Evolutionary conservation across 2,797 vertebrate genomes (phyloP).

Genomic region (Enteromius paludinosus): DNA sequence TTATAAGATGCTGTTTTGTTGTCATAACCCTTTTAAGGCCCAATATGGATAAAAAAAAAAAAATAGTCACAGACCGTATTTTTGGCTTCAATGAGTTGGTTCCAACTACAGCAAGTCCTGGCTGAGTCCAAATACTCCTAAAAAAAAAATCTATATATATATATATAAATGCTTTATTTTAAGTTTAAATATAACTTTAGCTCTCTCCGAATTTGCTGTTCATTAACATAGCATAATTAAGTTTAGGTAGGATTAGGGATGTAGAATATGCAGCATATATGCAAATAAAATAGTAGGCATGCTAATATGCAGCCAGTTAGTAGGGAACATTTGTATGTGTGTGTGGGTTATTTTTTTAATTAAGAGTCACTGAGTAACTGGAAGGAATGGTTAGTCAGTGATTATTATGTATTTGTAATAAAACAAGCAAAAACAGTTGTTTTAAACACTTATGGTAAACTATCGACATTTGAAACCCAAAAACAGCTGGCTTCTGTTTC

Average conservation of each 20-base stretch:
- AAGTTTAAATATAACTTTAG: too few species aligned
- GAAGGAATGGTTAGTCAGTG: neutral
- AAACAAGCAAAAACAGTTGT: neutral
- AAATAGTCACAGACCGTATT: neutral
- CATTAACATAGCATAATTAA: too few species aligned
- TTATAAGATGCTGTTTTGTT: neutral
- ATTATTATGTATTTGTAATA: neutral
- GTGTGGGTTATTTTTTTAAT: neutral
- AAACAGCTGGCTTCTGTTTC: neutral
- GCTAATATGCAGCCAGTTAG: too few species aligned
- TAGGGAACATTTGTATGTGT: too few species aligned
- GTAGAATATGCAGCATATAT: too few species aligned
- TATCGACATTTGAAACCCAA: neutral
- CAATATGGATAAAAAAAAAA: neutral
- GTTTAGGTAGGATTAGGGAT: neutral
- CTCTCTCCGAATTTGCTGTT: too few species aligned
- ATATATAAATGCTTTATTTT: too few species aligned
- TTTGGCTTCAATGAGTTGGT: neutral
- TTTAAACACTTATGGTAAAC: neutral
- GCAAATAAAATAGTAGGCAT: too few species aligned
- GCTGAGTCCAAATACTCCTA: neutral
- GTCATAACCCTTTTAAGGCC: neutral
- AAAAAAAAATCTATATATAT: too few species aligned
- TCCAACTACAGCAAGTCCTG: neutral
- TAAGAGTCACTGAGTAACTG: neutral